These are phyloP conservation scores for Acanthosepion pharaonis DNA, from an alignment of 2,888 invertebrate genomes.

Conservation along the genomic window DNA sequence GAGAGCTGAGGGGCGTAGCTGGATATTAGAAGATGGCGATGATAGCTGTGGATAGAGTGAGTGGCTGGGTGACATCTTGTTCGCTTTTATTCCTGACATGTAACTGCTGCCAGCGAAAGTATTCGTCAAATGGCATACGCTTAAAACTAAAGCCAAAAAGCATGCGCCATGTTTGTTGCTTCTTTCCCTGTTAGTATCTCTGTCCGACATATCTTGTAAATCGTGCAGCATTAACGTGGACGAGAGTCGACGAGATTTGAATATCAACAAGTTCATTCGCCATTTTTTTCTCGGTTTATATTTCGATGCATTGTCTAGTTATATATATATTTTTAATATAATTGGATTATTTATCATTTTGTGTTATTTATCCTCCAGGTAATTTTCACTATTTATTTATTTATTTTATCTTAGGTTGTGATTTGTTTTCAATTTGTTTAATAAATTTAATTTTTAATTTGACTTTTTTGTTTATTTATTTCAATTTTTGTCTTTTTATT, in stretches of 20 bases:
- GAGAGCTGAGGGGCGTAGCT: neutral
- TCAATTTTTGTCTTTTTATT: too few species aligned
- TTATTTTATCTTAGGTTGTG: too few species aligned
- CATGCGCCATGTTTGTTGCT: neutral
- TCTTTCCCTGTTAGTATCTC: neutral
- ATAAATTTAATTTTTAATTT: too few species aligned
- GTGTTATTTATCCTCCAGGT: neutral
- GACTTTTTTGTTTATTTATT: too few species aligned
- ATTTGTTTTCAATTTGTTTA: too few species aligned
- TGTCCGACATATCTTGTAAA: neutral
- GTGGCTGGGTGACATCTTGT: neutral
- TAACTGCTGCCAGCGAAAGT: neutral
- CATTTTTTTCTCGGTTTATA: neutral
- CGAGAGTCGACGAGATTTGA: conserved; percentile 6
- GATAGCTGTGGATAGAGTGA: neutral
- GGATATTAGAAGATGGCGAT: too few species aligned
- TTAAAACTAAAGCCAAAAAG: too few species aligned
- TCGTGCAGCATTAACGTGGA: neutral
- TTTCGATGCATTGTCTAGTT: neutral
- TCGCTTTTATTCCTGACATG: neutral
- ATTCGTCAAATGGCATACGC: neutral
- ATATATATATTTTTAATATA: too few species aligned
- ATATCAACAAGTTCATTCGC: neutral
- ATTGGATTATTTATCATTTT: neutral
- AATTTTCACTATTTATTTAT: too few species aligned